Base-by-base conservation (phyloP, 2,888 invertebrate genomes). In the Sinopyrophorus schimmeli region DNA sequence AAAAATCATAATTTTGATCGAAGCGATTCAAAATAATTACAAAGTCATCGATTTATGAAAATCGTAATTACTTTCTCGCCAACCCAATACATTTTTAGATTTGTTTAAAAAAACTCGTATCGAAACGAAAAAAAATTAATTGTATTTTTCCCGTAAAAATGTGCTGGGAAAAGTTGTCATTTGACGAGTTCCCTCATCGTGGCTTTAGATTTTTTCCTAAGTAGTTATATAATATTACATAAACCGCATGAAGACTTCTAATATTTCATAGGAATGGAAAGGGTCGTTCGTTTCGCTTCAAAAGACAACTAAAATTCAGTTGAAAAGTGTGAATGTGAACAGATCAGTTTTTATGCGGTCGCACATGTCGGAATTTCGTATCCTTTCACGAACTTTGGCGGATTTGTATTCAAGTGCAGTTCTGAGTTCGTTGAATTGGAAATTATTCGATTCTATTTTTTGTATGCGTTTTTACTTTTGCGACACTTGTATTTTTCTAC, bases 391-490 rank as follows among this genome's bases (percentile, higher is more conserved):
- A 44, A 41, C 32, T 44, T 49, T 43, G 17, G 30, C n/a, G n/a
- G 24, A 40, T 56, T 54, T 47, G 46, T 52, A 54, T 54, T 54
- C 53, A 46, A 34, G 41, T 41, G 43, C 43, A 46, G 40, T 40
- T 32, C 15, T 34, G 41, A 47, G 53, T 53, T 54, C 57, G 57
- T 54, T 57, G 54, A 54, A 57, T 53, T 48, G 57, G 54, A 57
- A 57, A 54, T 47, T 49, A 54, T 57, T 54, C 53, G 47, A 48
- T 56, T 53, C 51, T 46, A 44, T 53, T 56, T 56, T 54, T 46
- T 42, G 41, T n/a, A 47, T 40, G 41, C 31, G 53, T 41, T 51
- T 50, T n/a, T n/a, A 34, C 48, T 55, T 53, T 39, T 41, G 39
- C 42, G 46, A 47, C 52, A 46, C 46, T 52, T 52, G 49, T 54